Conservation (phyloP, 2,888 invertebrate species). For the Drosophila nigricruria region DNA sequence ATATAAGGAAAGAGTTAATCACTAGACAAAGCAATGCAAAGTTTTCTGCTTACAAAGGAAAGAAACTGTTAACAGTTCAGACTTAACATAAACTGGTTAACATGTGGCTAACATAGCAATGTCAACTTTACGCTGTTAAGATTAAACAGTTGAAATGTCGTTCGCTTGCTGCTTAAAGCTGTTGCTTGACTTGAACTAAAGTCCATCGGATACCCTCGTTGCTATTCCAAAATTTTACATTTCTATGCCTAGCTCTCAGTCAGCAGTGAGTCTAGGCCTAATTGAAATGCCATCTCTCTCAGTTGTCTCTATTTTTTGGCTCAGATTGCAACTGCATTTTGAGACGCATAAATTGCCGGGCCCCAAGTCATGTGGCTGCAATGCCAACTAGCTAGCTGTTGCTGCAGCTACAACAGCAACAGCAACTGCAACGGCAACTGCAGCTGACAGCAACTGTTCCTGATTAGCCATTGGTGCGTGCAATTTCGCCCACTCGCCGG, state of each 20-base stretch:
- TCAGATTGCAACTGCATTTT: slow-evolving; percentile 22
- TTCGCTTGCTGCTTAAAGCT: background rate
- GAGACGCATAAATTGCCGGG: slow-evolving; percentile 12
- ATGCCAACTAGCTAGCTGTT: background rate
- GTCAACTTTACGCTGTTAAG: no score
- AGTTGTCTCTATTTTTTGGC: background rate
- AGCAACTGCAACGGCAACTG: slow-evolving; percentile 30
- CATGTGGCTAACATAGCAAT: no score
- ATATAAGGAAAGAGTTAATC: background rate
- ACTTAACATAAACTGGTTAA: background rate
- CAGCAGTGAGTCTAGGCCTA: background rate
- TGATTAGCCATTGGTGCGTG: slow-evolving; percentile 53
- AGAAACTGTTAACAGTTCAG: background rate
- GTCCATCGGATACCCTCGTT: background rate
- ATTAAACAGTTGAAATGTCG: background rate
- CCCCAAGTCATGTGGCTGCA: slow-evolving; percentile 27
- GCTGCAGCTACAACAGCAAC: background rate
- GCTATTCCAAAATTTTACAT: background rate
- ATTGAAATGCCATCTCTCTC: slow-evolving; percentile 4
- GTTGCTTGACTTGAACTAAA: background rate
- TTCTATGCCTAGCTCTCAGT: background rate
- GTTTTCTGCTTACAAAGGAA: background rate
- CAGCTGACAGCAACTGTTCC: slow-evolving; percentile 51
- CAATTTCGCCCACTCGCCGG: slow-evolving; percentile 30
- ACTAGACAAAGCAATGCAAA: background rate